These are phyloP conservation scores for Alosa alosa DNA, from an alignment of 2,113 vertebrate species.

Conservation along the genomic window DNA sequence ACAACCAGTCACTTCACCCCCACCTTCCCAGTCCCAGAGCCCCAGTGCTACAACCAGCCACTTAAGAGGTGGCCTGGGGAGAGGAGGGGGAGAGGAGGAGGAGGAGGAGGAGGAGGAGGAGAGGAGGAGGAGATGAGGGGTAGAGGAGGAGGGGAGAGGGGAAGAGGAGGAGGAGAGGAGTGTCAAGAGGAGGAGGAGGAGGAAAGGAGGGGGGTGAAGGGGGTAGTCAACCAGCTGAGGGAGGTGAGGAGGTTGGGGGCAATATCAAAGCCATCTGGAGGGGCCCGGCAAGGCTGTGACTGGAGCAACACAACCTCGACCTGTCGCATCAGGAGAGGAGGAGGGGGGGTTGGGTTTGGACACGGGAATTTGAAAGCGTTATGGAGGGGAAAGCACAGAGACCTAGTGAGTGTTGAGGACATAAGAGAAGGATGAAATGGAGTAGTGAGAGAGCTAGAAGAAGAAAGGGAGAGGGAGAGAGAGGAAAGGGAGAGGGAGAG, in stretches of 20 bases:
- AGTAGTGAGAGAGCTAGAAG: neutral
- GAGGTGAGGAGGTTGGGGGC: neutral
- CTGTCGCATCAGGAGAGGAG: neutral
- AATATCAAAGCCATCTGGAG: slow-evolving; percentile 42
- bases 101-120: too few species aligned
- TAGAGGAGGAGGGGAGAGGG: too few species aligned
- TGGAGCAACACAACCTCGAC: slow-evolving; percentile 34
- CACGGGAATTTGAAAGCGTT: too few species aligned
- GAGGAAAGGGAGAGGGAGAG: neutral
- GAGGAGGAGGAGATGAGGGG: too few species aligned
- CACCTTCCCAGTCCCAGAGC: neutral
- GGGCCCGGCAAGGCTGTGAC: slow-evolving; percentile 30
- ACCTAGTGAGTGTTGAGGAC: neutral
- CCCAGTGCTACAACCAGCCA: neutral
- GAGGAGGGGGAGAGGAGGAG: neutral
- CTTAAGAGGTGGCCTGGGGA: slow-evolving; percentile 3
- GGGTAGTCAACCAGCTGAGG: slow-evolving; percentile 10
- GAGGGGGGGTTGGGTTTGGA: too few species aligned
- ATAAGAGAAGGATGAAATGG: neutral
- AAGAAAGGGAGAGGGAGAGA: too few species aligned
- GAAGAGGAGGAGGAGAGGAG: too few species aligned
- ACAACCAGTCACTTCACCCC: too few species aligned
- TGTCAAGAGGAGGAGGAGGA: too few species aligned
- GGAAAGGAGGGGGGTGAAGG: neutral
- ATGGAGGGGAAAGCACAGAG: neutral